A percentile compares a stretch with the other conserved stretches of the same genome.
These are phyloP conservation scores for Spongilla lacustris DNA, from an alignment of 37 sponge, comb jelly and placozoan genomes.

Conservation along the genomic window DNA sequence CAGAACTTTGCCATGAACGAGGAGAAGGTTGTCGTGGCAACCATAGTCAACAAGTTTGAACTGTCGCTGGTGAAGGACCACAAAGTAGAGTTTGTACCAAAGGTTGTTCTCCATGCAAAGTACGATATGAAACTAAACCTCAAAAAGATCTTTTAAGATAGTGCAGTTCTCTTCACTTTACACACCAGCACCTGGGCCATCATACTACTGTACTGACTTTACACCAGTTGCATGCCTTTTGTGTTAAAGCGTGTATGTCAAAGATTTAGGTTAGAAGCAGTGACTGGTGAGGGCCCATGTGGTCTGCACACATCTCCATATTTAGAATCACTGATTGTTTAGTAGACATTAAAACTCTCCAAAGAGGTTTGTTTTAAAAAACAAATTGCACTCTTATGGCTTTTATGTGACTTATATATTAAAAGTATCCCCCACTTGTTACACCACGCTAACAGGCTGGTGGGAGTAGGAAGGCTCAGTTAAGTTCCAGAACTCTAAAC, in stretches of 20 bases:
- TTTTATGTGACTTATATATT: not conserved
- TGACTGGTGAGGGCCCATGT: too few species aligned
- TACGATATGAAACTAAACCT: conserved; percentile 41
- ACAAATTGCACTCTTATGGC: not conserved
- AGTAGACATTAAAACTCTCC: not conserved
- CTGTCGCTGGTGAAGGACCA: not conserved
- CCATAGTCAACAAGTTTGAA: conserved; percentile 13
- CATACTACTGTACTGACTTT: too few species aligned
- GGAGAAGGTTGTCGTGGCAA: conserved; percentile 43
- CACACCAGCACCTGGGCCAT: too few species aligned
- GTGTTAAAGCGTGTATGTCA: too few species aligned
- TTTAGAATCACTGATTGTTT: too few species aligned
- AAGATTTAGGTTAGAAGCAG: too few species aligned
- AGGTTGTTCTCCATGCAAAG: conserved; percentile 26
- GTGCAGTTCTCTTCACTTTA: too few species aligned
- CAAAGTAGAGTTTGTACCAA: conserved; percentile 25
- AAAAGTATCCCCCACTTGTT: not conserved
- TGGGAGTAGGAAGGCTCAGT: conserved; percentile 26
- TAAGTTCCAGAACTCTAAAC: conserved; percentile 78
- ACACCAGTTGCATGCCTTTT: too few species aligned
- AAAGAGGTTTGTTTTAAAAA: not conserved
- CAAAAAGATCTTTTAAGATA: too few species aligned
- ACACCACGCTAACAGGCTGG: not conserved
- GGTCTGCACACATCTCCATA: too few species aligned
- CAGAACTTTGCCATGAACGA: conserved; percentile 83